A percentile compares a stretch with the other conserved stretches of the same genome.
These are phyloP conservation scores for Dynastes grantii DNA, from an alignment of 2,888 invertebrate genomes.

Conservation along the genomic window DNA sequence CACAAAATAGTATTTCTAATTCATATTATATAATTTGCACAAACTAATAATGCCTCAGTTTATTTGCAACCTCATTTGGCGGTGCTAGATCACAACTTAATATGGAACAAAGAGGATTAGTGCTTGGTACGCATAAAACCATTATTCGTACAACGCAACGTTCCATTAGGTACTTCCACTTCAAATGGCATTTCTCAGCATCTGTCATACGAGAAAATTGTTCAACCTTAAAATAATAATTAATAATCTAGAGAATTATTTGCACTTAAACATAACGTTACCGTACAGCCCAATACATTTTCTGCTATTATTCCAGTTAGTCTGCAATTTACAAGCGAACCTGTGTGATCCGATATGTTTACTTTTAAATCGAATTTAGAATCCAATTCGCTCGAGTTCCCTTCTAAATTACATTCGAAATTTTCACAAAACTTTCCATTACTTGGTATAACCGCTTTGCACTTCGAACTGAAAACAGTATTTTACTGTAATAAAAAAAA, in stretches of 20 bases:
- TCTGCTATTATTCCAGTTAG: constrained; percentile 76
- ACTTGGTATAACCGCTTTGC: constrained; percentile 56
- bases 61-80: constrained; percentile 65
- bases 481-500: background rate
- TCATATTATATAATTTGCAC: too few relatives aligned
- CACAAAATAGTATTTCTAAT: too few relatives aligned
- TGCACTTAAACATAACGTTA: constrained; percentile 62
- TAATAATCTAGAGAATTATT: background rate
- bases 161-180: constrained; percentile 79
- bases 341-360: constrained; percentile 80
- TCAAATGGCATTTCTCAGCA: constrained; percentile 73
- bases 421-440: constrained; percentile 65
- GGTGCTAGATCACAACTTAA: constrained; percentile 64
- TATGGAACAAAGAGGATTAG: constrained; percentile 66
- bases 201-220: constrained; percentile 73
- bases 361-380: constrained; percentile 76
- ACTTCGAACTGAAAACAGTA: constrained; percentile 59
- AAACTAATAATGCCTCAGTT: constrained; percentile 49
- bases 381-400: constrained; percentile 64
- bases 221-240: constrained; percentile 68
- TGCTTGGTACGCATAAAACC: constrained; percentile 63
- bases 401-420: constrained; percentile 65
- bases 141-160: constrained; percentile 76
- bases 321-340: constrained; percentile 75
- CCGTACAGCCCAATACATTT: constrained; percentile 74